Evolutionary conservation across 2,797 vertebrate genomes (phyloP).

Genomic region (Poeciliopsis turneri): DNA sequence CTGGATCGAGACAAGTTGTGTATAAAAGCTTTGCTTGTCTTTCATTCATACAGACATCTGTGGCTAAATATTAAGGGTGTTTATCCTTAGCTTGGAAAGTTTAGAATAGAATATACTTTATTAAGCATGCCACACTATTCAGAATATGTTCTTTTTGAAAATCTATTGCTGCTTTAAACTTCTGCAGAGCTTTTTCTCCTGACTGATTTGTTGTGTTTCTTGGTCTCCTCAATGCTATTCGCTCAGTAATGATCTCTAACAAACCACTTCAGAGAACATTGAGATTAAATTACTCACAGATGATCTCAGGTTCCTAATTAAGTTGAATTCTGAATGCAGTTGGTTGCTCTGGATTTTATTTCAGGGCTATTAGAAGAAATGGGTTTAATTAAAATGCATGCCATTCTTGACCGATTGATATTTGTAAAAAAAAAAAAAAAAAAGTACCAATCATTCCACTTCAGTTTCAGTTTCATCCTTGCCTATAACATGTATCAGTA

Average conservation of each 20-base stretch:
- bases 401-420: not conserved
- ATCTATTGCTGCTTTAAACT: not conserved
- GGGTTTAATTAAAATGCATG: not conserved
- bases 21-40: slow-evolving; percentile 10
- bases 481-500: not conserved
- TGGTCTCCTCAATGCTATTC: not conserved
- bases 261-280: not conserved
- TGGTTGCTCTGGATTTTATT: not conserved
- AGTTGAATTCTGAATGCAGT: not conserved
- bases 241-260: not conserved
- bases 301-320: not conserved
- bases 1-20: slow-evolving; percentile 9
- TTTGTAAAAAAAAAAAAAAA: not conserved
- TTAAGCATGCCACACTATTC: not conserved
- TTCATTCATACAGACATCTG: slow-evolving; percentile 6
- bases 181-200: not conserved
- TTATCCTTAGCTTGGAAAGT: not conserved
- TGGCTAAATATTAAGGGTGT: not conserved
- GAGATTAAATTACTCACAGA: not conserved
- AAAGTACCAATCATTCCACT: not conserved
- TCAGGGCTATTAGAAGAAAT: not conserved
- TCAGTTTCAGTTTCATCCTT: not conserved
- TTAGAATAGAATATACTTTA: too few relatives aligned
- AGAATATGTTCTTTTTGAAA: not conserved
- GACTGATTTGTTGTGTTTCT: not conserved